phyloP scores from a whole-genome alignment of 2,888 invertebrate species.

The Iphiclides podalirius region DNA sequence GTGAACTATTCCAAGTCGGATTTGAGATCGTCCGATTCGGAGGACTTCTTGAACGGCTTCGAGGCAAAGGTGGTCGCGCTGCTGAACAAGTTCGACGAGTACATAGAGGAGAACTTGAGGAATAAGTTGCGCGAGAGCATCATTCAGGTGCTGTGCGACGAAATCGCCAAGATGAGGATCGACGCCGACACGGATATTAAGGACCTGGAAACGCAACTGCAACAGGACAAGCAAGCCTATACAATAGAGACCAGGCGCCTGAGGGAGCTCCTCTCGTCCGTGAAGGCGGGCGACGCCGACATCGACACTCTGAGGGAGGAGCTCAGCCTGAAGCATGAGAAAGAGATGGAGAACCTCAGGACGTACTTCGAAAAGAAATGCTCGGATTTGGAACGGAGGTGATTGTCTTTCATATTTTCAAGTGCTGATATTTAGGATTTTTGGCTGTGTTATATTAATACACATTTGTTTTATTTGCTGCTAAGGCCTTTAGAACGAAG shows the following conservation, averaged over 20 bases:
- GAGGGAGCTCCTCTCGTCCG: slow-evolving; percentile 75
- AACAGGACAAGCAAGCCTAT: slow-evolving; percentile 79
- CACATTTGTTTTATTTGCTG: slow-evolving; percentile 15
- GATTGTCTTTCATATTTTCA: slow-evolving; percentile 36
- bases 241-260: slow-evolving; percentile 75
- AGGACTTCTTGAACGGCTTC: slow-evolving; percentile 62
- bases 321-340: slow-evolving; percentile 83
- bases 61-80: slow-evolving; percentile 55
- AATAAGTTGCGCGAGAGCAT: slow-evolving; percentile 77
- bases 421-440: too few relatives aligned
- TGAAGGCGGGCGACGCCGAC: slow-evolving; percentile 80
- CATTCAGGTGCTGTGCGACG: slow-evolving; percentile 76
- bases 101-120: slow-evolving; percentile 62
- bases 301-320: slow-evolving; percentile 79
- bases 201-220: slow-evolving; percentile 67
- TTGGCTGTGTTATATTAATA: background rate
- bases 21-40: slow-evolving; percentile 55
- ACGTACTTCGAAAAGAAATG: slow-evolving; percentile 91
- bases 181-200: slow-evolving; percentile 63
- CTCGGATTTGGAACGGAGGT: slow-evolving; percentile 89
- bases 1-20: slow-evolving; percentile 69
- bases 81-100: slow-evolving; percentile 57
- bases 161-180: slow-evolving; percentile 70
- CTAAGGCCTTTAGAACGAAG: slow-evolving; percentile 12
- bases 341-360: slow-evolving; percentile 88